phyloP scores from a whole-genome alignment of 1,140 invertebrate species.

The Anastrepha ludens region DNA sequence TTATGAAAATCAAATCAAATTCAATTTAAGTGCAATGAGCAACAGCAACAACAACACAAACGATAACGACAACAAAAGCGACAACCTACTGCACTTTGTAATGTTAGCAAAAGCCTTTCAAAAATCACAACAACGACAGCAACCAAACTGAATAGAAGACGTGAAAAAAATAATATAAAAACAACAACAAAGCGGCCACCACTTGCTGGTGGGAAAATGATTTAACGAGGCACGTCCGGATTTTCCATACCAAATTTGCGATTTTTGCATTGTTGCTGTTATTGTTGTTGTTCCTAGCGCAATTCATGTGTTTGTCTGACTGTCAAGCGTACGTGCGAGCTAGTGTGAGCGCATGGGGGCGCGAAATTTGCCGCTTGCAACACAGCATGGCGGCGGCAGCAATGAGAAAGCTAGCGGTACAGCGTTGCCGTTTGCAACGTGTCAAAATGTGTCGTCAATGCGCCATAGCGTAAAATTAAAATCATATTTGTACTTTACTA shows the following conservation, averaged over 20 bases:
- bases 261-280: neutral
- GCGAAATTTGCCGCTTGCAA: constrained; percentile 53
- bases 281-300: constrained; percentile 38
- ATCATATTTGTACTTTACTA: constrained; percentile 10
- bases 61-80: constrained; percentile 8
- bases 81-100: neutral
- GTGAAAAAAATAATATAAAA: neutral
- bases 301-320: neutral
- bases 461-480: constrained; percentile 52
- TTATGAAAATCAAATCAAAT: constrained; percentile 49
- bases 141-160: neutral
- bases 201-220: constrained; percentile 52
- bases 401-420: constrained; percentile 18
- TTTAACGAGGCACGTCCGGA: constrained; percentile 51
- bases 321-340: constrained; percentile 22
- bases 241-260: constrained; percentile 40
- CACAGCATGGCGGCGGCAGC: constrained; percentile 41
- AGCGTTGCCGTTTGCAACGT: constrained; percentile 2
- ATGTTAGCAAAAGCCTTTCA: constrained; percentile 33
- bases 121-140: constrained; percentile 33
- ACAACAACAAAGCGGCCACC: constrained; percentile 28
- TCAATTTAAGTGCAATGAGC: constrained; percentile 40
- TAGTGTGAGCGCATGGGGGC: constrained; percentile 51
- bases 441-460: constrained; percentile 52
- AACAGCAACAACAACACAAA: constrained; percentile 2